Conservation (phyloP, 2,113 vertebrate genomes). For the Sisor rabdophorus region DNA sequence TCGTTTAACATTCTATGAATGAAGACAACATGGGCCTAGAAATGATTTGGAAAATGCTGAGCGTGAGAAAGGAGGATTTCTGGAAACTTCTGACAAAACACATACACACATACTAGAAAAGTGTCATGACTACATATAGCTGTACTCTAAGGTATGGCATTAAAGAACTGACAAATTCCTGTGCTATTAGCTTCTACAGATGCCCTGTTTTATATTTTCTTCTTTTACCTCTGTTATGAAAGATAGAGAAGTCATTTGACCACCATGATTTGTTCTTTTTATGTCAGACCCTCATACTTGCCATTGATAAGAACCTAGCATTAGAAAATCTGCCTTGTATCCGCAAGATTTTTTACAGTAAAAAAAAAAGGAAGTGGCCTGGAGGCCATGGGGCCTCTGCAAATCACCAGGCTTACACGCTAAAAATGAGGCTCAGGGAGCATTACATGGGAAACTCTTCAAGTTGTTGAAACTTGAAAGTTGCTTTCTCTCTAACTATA, state of each 20-base stretch:
- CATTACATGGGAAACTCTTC: conserved; percentile 53
- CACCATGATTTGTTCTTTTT: conserved; percentile 58
- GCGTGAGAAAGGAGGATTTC: not conserved
- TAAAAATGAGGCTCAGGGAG: conserved; percentile 51
- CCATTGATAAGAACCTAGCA: conserved; percentile 52
- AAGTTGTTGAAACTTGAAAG: not conserved
- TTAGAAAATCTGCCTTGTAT: conserved; percentile 67
- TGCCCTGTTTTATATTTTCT: conserved; percentile 24
- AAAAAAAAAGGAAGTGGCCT: conserved; percentile 31
- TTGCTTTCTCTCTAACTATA: not conserved
- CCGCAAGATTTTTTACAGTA: conserved; percentile 47
- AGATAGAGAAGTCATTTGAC: conserved; percentile 66
- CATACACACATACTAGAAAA: not conserved
- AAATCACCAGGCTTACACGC: conserved; percentile 65
- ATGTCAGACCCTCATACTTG: conserved; percentile 62
- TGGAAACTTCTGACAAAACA: not conserved
- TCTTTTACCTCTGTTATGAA: conserved; percentile 3
- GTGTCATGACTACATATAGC: not conserved
- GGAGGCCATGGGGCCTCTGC: conserved; percentile 55
- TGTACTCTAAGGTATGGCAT: not conserved
- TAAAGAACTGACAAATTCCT: not conserved
- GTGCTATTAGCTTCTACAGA: not conserved
- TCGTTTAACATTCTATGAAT: conserved; percentile 45
- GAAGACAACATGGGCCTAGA: conserved; percentile 52
- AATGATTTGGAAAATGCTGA: conserved; percentile 34